Conservation (phyloP, 2,888 invertebrate species). For the Megastigmus dorsalis region DNA sequence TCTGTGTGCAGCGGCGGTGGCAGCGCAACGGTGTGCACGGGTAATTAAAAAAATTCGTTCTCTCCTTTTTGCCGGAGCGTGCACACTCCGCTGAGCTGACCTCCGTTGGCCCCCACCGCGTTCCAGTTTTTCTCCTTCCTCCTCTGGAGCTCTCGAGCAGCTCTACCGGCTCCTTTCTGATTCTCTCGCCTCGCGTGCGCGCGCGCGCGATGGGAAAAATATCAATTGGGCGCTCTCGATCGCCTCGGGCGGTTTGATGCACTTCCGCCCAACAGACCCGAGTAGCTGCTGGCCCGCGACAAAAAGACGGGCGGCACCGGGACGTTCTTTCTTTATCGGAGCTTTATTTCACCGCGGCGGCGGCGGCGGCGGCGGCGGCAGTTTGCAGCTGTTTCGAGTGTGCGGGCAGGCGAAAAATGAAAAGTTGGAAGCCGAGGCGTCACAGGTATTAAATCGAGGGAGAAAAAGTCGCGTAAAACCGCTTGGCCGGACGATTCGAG, state of each 20-base stretch:
- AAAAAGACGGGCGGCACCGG: neutral
- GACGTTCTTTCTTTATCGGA: constrained; percentile 1
- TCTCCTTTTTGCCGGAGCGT: neutral
- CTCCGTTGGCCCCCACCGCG: no score
- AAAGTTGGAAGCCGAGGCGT: constrained; percentile 24
- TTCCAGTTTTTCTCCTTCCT: constrained; percentile 1
- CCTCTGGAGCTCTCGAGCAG: no score
- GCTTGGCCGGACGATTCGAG: constrained; percentile 8
- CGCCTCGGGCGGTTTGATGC: constrained; percentile 25
- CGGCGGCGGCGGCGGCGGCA: no score
- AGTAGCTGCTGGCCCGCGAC: neutral
- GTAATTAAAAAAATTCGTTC: constrained; percentile 50
- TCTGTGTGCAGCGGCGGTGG: constrained; percentile 8
- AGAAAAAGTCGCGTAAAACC: constrained; percentile 28
- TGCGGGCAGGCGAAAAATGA: constrained; percentile 17
- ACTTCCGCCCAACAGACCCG: neutral
- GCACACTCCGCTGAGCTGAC: no score
- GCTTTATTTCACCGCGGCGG: constrained; percentile 1
- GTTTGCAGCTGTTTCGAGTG: no score
- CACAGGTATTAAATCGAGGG: constrained; percentile 33
- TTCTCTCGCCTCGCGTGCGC: neutral
- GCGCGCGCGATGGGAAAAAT: constrained; percentile 29
- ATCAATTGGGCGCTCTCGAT: constrained; percentile 22
- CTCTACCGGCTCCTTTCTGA: no score
- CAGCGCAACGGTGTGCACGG: constrained; percentile 15